Base-by-base conservation (phyloP, 35 echinoderm and acorn worm species). In the Eucidaris tribuloides region DNA sequence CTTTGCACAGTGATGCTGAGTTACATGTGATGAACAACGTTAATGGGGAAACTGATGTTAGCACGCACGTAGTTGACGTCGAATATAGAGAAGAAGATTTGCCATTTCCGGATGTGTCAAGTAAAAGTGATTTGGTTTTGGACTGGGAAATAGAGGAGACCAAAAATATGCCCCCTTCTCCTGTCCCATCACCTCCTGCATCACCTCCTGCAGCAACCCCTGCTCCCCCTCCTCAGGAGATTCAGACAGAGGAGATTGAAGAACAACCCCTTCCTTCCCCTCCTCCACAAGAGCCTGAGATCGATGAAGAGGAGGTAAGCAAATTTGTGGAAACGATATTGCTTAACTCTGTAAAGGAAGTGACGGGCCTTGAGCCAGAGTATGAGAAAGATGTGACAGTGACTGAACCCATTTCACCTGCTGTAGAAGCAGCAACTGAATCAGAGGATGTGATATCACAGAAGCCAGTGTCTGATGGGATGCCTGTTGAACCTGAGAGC, bases 71-170 rank as follows among this genome's bases (percentile, higher is more conserved):
- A 11, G 48, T 9, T 52, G 9, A n/a, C 48, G 9, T 11, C 28
- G 30, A 27, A 14, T 7, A 64, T 27, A 27, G 30, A 17, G 68
- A 38, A 25, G 40, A 14, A 37, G 66, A 72, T 40, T 74, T 74
- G n/a, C 68, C 68, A 27, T 74, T 74, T 74, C 68, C 68, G 38
- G 68, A 74, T 74, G 37, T 74, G 68, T 40, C 68, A n/a, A 42
- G 68, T n/a, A 74, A 74, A 44, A 74, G 68, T 74, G 68, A 74
- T 74, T 42, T 74, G 38, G 29, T 36, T 6, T 40, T 74, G 14
- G 4, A 74, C 20, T 74, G 68, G 68, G 68, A 74, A 36, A 40
- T 42, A n/a, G 68, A 74, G 38, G 28, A 74, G 9, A 41, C 38
- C 5, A 64, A 32, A 34, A 5, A 64, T 7, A 27, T 32, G 61